phyloP scores from a whole-genome alignment of 2,797 vertebrate genomes.

The Lepilemur ruficaudatus region DNA sequence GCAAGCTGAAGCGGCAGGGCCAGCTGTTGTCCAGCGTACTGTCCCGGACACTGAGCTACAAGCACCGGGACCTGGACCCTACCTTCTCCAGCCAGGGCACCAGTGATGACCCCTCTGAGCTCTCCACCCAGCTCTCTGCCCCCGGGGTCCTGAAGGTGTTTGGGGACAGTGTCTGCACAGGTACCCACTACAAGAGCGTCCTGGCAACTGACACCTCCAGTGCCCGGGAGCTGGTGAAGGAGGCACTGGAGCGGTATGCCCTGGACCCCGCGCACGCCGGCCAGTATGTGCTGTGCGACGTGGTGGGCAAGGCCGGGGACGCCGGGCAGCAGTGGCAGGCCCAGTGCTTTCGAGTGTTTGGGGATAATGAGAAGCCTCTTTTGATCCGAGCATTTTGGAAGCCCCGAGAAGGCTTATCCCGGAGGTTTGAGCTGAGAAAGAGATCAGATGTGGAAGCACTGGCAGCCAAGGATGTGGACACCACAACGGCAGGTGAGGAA shows the following conservation, averaged over 20 bases:
- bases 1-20: slow-evolving; percentile 93
- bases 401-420: slow-evolving; percentile 92
- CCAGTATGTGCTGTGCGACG: slow-evolving; percentile 93
- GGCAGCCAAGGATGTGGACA: slow-evolving; percentile 94
- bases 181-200: slow-evolving; percentile 97
- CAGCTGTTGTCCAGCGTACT: slow-evolving; percentile 93
- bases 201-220: slow-evolving; percentile 93
- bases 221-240: slow-evolving; percentile 93
- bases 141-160: slow-evolving; percentile 97
- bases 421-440: slow-evolving; percentile 93
- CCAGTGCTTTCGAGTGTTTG: slow-evolving; percentile 91
- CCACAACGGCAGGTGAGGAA: slow-evolving; percentile 93
- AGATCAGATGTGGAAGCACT: slow-evolving; percentile 93
- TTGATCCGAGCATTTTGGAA: slow-evolving; percentile 97
- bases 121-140: slow-evolving; percentile 95
- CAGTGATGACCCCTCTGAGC: slow-evolving; percentile 92
- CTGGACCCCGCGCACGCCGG: slow-evolving; percentile 88
- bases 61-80: slow-evolving; percentile 88
- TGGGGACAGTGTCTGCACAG: slow-evolving; percentile 92
- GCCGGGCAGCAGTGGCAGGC: slow-evolving; percentile 88
- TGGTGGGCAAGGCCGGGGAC: slow-evolving; percentile 91
- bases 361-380: slow-evolving; percentile 94
- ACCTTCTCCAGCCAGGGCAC: slow-evolving; percentile 82
- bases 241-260: slow-evolving; percentile 95
- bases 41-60: slow-evolving; percentile 94